Conservation (phyloP, 2,888 invertebrate species). For the Coelopa pilipes region DNA sequence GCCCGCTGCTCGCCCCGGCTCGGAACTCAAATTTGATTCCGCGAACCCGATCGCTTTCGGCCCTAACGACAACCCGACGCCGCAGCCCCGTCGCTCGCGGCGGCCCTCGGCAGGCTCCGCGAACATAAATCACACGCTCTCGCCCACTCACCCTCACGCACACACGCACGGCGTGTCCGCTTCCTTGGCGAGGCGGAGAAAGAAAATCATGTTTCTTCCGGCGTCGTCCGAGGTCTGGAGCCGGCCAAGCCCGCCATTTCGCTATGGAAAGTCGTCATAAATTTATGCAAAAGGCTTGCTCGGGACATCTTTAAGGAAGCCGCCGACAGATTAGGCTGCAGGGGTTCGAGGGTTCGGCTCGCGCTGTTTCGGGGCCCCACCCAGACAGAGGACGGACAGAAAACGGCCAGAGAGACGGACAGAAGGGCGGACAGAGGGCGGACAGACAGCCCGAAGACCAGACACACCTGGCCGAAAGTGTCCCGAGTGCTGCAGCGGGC, state of each 20-base stretch:
- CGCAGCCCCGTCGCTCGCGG: background rate
- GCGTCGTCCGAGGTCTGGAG: background rate
- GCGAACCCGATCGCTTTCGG: background rate
- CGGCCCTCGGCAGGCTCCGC: slow-evolving; percentile 6
- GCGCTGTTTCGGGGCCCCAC: too few relatives aligned
- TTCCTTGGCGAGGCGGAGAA: background rate
- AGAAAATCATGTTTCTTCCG: slow-evolving; percentile 9
- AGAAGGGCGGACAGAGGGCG: too few relatives aligned
- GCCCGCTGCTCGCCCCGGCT: too few relatives aligned
- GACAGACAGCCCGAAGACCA: too few relatives aligned
- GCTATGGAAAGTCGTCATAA: background rate
- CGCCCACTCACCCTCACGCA: slow-evolving; percentile 1
- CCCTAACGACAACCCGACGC: background rate
- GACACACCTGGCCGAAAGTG: background rate
- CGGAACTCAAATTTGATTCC: too few relatives aligned
- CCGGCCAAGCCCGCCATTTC: background rate
- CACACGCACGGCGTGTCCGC: background rate
- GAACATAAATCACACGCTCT: slow-evolving; percentile 22
- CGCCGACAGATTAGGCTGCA: too few relatives aligned
- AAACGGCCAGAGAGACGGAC: too few relatives aligned
- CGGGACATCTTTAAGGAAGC: too few relatives aligned
- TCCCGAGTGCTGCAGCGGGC: slow-evolving; percentile 12
- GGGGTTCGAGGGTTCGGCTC: too few relatives aligned
- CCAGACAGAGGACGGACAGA: too few relatives aligned
- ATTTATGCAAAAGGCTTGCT: slow-evolving; percentile 10